phyloP scores from a whole-genome alignment of 2,888 invertebrate species.

The Heliconius ethilla region DNA sequence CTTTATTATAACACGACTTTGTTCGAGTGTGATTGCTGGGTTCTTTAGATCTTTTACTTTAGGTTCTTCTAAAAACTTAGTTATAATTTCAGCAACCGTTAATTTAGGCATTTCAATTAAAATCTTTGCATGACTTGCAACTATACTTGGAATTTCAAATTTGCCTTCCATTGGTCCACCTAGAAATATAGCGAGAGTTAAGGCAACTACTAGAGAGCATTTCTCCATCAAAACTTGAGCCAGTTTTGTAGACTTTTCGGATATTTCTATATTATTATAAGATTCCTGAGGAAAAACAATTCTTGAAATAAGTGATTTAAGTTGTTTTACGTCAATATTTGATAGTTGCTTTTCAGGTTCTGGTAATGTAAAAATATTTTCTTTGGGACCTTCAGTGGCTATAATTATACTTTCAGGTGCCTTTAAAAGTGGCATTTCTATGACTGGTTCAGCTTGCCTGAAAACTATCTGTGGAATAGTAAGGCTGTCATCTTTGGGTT shows the following conservation, averaged over 20 bases:
- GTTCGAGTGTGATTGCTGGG: neutral
- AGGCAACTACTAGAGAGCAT: slow-evolving; percentile 4
- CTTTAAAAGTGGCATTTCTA: neutral
- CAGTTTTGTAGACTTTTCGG: neutral
- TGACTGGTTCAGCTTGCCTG: neutral
- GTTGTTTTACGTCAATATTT: slow-evolving; percentile 24
- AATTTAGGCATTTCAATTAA: slow-evolving; percentile 10
- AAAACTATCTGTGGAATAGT: neutral
- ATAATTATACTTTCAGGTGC: neutral
- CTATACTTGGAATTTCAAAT: slow-evolving; percentile 15
- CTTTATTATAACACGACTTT: no score
- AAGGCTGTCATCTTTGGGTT: slow-evolving; percentile 3
- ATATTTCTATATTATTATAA: slow-evolving; percentile 14
- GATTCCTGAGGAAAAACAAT: slow-evolving; percentile 18
- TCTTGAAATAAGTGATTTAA: slow-evolving; percentile 16
- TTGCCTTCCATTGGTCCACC: slow-evolving; percentile 34
- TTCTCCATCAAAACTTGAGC: slow-evolving; percentile 15
- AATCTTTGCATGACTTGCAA: neutral
- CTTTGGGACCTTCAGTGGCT: neutral
- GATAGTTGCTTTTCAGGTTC: slow-evolving; percentile 16
- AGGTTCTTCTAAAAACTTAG: neutral
- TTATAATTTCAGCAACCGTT: slow-evolving; percentile 13
- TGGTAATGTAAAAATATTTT: slow-evolving; percentile 5
- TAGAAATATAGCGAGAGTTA: slow-evolving; percentile 13
- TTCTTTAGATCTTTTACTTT: neutral